Evolutionary conservation across 2,888 invertebrate genomes (phyloP), one percentile per base, ranked within the genome.

Genomic region (Agonopterix alstromeriana): DNA sequence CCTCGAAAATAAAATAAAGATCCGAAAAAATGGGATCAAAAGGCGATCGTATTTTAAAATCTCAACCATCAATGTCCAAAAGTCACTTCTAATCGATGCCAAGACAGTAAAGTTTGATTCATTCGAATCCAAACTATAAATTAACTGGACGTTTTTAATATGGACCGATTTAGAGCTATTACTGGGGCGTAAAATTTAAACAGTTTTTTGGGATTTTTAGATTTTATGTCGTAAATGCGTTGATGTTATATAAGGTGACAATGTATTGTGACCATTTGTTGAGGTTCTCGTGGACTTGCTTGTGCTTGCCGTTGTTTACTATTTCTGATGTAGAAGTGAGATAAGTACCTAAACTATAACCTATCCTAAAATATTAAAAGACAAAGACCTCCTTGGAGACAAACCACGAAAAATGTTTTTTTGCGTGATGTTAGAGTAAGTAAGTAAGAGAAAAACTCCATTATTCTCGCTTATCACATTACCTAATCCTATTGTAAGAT

Each of bases 81-180:
- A 67, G 66, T 72, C 71, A 68, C 66, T 73, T 73, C 64, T 65
- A 69, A 75, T 72, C 67, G 71, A 58, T 65, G 59, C 46, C 66
- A 63, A 66, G 65, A 77, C 77, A 77, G 76, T 85, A 84, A 84
- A 84, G 70, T 63, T 65, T 75, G 78, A 77, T 81, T 82, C 76
- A 77, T 75, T 67, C 59, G 56, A 60, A 70, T 65, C 63, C 64
- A 60, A 65, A 63, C 67, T 74, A 69, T 84, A 85, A 84, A 83
- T 83, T 68, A 72, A 56, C 45, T 62, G 71, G 84, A 83, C 83
- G 76, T 70, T 72, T 84, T 81, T 78, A 81, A 81, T 79, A 70
- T 73, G 69, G 59, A 61, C 72, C 78, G 73, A 82, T 83, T 86
- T 82, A 80, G 78, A 82, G 77, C 84, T 81, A 82, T 86, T 82